Conservation (phyloP, 2,113 vertebrate species). For the Sprattus sprattus region DNA sequence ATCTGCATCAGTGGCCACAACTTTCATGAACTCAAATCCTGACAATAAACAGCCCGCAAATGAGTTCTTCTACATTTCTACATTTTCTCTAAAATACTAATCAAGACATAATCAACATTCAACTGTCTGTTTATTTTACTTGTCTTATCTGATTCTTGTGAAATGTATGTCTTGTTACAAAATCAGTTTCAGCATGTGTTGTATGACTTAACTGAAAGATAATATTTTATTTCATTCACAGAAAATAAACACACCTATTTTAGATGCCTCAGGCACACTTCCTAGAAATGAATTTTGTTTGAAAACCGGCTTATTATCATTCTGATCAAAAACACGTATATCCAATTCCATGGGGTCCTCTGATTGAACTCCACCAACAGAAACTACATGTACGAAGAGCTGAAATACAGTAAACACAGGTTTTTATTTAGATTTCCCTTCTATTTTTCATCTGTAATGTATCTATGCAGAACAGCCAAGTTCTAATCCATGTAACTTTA, state of each 20-base stretch:
- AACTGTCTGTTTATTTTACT: no score
- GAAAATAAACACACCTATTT: conserved; percentile 40
- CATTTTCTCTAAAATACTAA: conserved; percentile 76
- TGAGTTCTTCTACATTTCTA: conserved; percentile 60
- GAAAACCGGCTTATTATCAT: conserved; percentile 70
- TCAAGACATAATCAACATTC: no score
- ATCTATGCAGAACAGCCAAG: no score
- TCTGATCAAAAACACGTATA: conserved; percentile 62
- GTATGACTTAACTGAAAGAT: conserved; percentile 33
- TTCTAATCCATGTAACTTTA: no score
- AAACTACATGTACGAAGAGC: conserved; percentile 63
- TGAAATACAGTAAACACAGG: background rate
- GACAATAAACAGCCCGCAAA: no score
- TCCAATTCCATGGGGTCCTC: conserved; percentile 59
- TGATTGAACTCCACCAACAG: background rate
- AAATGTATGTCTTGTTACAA: conserved; percentile 67
- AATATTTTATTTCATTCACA: no score
- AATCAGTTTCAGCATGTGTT: conserved; percentile 66
- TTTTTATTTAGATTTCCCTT: no score
- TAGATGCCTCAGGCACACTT: conserved; percentile 60
- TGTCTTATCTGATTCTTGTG: conserved; percentile 64
- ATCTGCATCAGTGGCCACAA: conserved; percentile 36
- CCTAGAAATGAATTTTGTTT: conserved; percentile 52
- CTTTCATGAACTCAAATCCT: no score
- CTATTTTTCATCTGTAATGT: no score